A percentile compares a stretch with the other conserved stretches of the same genome.
phyloP scores from a whole-genome alignment of 2,113 vertebrate species.

The Parus major region DNA sequence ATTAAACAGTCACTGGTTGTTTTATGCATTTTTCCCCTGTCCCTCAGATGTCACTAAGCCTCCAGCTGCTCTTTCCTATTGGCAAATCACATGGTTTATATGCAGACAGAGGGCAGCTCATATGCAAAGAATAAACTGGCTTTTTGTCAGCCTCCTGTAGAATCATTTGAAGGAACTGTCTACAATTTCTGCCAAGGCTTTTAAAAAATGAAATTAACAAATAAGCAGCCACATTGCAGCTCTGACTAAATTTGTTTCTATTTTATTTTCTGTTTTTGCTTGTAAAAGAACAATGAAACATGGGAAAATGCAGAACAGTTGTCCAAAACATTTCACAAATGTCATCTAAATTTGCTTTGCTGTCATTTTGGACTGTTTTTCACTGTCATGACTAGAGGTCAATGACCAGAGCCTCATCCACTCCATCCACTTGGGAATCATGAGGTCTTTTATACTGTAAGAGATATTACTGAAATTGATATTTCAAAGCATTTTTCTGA shows the following conservation, averaged over 20 bases:
- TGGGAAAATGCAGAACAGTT: not conserved
- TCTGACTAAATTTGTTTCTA: not conserved
- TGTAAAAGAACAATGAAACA: not conserved
- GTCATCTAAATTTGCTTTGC: not conserved
- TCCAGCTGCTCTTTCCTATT: constrained; percentile 1
- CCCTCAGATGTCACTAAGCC: not conserved
- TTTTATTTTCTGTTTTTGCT: not conserved
- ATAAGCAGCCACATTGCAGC: not conserved
- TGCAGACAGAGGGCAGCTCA: not conserved
- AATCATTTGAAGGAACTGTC: not conserved
- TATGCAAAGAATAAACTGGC: not conserved
- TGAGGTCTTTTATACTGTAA: not conserved
- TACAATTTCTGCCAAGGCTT: not conserved
- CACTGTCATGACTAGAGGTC: not conserved
- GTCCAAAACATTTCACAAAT: not conserved
- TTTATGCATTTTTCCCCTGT: not conserved
- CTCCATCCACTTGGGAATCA: not conserved
- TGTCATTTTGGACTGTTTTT: not conserved
- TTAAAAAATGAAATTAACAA: not conserved
- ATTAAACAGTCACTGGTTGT: not conserved
- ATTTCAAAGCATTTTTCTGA: not conserved
- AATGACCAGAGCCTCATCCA: not conserved
- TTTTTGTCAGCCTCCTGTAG: constrained; percentile 2
- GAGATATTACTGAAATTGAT: not conserved
- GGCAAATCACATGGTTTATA: not conserved